Conservation (phyloP, 2,113 vertebrate genomes). For the Panthera leo region DNA sequence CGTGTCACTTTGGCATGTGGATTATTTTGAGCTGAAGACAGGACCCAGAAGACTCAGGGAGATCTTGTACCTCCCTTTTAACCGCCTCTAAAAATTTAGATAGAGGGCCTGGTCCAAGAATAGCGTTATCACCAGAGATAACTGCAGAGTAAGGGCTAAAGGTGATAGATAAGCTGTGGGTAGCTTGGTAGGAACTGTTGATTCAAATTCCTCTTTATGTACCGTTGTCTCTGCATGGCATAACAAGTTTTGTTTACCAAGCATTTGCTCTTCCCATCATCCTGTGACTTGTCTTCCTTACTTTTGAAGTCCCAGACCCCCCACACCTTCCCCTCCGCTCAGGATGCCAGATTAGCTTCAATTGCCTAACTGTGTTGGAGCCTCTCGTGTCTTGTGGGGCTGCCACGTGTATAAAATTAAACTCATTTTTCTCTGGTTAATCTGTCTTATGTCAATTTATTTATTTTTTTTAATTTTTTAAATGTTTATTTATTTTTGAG, state of each 20-base stretch:
- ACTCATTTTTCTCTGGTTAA: not conserved
- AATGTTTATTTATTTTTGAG: too few species aligned
- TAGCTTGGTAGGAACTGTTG: not conserved
- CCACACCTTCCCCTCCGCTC: too few species aligned
- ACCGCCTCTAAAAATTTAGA: not conserved
- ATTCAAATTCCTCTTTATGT: not conserved
- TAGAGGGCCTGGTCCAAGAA: not conserved
- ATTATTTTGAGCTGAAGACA: not conserved
- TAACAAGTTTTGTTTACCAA: not conserved
- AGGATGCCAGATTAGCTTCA: not conserved
- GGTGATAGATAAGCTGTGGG: not conserved
- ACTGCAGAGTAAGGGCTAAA: not conserved
- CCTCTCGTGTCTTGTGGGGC: not conserved
- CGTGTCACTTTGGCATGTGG: not conserved
- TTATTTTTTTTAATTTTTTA: too few species aligned
- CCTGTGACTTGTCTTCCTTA: not conserved
- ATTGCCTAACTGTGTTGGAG: not conserved
- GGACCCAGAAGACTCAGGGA: not conserved
- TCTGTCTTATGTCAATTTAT: not conserved
- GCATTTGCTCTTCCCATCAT: not conserved
- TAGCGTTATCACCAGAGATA: not conserved
- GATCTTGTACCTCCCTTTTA: not conserved
- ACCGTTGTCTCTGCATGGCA: not conserved
- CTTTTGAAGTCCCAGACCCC: not conserved
- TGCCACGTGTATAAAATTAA: not conserved